Evolutionary conservation across 1,140 invertebrate genomes (phyloP).

Genomic region (Drosophila bocqueti): DNA sequence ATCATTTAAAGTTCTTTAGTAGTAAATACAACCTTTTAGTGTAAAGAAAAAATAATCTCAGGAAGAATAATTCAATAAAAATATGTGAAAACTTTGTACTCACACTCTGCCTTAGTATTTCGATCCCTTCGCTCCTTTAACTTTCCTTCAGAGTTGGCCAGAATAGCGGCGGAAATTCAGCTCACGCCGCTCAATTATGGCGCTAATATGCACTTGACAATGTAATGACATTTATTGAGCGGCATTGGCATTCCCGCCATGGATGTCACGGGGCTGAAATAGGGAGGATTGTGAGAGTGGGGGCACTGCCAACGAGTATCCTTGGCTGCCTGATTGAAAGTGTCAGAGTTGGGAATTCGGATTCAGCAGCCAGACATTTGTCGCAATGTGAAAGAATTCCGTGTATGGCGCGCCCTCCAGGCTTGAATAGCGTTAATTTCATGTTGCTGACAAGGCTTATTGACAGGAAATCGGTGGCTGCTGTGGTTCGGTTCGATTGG

Average conservation of each 20-base stretch:
- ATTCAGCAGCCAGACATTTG: constrained; percentile 64
- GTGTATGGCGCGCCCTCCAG: constrained; percentile 33
- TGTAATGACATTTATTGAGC: constrained; percentile 82
- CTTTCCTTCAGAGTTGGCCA: constrained; percentile 1
- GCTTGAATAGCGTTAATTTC: constrained; percentile 72
- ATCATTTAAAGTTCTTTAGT: too few species aligned
- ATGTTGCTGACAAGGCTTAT: constrained; percentile 72
- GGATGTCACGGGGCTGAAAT: constrained; percentile 27
- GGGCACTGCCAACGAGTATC: constrained; percentile 15
- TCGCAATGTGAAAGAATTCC: constrained; percentile 70
- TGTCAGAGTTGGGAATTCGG: constrained; percentile 56
- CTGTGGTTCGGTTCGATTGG: not conserved
- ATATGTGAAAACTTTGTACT: not conserved
- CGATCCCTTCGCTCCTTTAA: not conserved
- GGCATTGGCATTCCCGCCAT: constrained; percentile 41
- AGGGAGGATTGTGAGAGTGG: not conserved
- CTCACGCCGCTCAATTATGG: constrained; percentile 78
- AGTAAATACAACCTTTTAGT: not conserved
- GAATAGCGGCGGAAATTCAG: constrained; percentile 48
- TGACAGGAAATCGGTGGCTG: constrained; percentile 60
- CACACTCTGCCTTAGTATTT: not conserved
- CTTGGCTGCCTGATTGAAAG: constrained; percentile 69
- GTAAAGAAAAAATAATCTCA: not conserved
- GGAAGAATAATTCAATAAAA: not conserved
- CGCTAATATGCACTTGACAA: constrained; percentile 82